Base-by-base conservation (phyloP, 2,113 vertebrate species). In the Perognathus longimembris region DNA sequence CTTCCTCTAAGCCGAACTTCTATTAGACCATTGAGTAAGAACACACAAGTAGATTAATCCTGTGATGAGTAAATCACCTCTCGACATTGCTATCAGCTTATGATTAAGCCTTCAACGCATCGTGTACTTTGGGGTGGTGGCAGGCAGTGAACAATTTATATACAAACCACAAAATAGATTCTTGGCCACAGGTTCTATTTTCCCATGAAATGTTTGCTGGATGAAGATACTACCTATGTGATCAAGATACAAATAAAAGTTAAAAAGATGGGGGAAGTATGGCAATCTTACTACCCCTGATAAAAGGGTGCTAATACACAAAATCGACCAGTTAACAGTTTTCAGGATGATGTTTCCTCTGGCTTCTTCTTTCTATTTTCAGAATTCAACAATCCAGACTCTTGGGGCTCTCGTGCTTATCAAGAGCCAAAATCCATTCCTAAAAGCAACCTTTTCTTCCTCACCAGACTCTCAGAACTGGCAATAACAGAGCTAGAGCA, bases 381-480 rank as follows among this genome's bases (percentile, higher is more conserved):
- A 79, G 38, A 93, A 83, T 64, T 20, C 18, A 59, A 32, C 4
- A 17, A 34, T 82, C 34, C 59, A 63, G 76, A 86, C 22, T 61
- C 66, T 79, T 42, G 63, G 30, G 83, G 32, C 20, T 22, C 28
- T 36, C 92, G 32, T 50, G 36, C 22, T 22, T 80, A n/a, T 73
- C 18, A n/a, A 57, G 5, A 76, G 28, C 24, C 69, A 70, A 74
- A 78, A 90, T 59, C 18, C 32, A 22, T 80, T 22, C 45, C 22
- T 38, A 63, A 82, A 32, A 70, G 11, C 32, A 92, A 20, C 18
- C 22, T 83, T 88, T 84, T 77, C 63, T 77, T 94, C 36, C 45
- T 66, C 5, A 34, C 36, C 4, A 4, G 66, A 22, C 59, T 79
- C 30, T 83, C 42, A 32, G 80, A 90, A 61, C 14, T 88, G 24